Base-by-base conservation (phyloP, 1,140 invertebrate genomes). In the Lethrus apterus region DNA sequence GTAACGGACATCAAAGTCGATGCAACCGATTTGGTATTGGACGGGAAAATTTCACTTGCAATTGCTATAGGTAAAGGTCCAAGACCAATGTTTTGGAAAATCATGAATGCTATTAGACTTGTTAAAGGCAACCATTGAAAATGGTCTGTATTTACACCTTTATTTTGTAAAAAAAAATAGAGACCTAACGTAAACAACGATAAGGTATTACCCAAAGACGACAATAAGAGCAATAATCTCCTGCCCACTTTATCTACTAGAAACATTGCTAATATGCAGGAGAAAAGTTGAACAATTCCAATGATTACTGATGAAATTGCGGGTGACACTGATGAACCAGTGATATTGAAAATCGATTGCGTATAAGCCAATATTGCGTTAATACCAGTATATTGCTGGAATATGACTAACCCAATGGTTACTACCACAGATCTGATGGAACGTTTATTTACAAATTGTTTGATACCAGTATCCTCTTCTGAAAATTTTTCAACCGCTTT, bases 381-480 rank as follows among this genome's bases (percentile, higher is more conserved):
- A 14, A 93, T 86, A 26, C 89, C 87, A 43, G 80, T 82, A 19
- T 92, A 67, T 63, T 93, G 89, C 60, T 93, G 89, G 63, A 92
- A 84, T 38, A 87, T 69, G 84, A 93, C 89, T 1, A 93, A 69
- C 10, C 79, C 78, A 49, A 86, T 75, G 30, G 77, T 80, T 21
- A 93, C 84, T 3, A 80, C 44, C 7, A 91, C 60, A 7, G 80
- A 83, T 63, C 80, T 87, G 2, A 33, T 18, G 4, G 43, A 43
- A 5, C 40, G 31, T 18, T 23, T 30, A 11, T 31, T 29, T 13
- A 13, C 23, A 23, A 48, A 43, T 4, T 17, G 20, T 33, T 35
- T 34, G 26, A 26, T 36, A 10, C 24, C 15, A 2, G n/a, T n/a
- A n/a, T 15, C 11, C 4, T 42, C 23, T 26, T 43, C 38, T 3